phyloP scores from a whole-genome alignment of 2,113 vertebrate species.

The Peromyscus leucopus region DNA sequence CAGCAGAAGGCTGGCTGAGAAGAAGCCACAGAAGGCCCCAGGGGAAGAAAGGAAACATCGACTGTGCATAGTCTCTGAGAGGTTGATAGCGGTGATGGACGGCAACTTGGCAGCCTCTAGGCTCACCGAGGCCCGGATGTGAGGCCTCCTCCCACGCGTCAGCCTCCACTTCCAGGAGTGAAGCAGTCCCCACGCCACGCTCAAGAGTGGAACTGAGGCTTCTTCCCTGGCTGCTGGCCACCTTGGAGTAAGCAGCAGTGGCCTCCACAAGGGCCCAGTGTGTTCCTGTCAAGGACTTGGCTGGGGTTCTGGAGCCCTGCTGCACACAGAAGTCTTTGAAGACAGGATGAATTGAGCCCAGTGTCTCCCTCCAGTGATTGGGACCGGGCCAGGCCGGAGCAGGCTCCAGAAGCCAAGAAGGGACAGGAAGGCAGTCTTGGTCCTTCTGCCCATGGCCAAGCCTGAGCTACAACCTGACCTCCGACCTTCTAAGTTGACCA shows the following conservation, averaged over 20 bases:
- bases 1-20: too few relatives aligned
- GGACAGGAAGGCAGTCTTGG: not conserved
- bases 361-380: not conserved
- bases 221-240: not conserved
- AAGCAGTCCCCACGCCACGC: rapidly evolving
- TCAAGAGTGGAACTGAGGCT: not conserved
- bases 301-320: not conserved
- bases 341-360: constrained; percentile 44
- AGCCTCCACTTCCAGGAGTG: not conserved
- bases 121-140: not conserved
- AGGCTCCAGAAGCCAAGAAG: not conserved
- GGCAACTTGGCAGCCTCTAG: rapidly evolving
- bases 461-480: not conserved
- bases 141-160: not conserved
- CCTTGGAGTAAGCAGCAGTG: not conserved
- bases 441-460: not conserved
- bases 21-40: not conserved
- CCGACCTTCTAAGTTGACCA: not conserved
- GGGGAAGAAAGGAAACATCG: not conserved
- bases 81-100: rapidly evolving
- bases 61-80: rapidly evolving
- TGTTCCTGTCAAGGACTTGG: not conserved
- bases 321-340: constrained; percentile 59
- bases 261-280: constrained; percentile 49
- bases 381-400: not conserved